Conservation (phyloP, 2,888 invertebrate genomes). For the Neria commutata region DNA sequence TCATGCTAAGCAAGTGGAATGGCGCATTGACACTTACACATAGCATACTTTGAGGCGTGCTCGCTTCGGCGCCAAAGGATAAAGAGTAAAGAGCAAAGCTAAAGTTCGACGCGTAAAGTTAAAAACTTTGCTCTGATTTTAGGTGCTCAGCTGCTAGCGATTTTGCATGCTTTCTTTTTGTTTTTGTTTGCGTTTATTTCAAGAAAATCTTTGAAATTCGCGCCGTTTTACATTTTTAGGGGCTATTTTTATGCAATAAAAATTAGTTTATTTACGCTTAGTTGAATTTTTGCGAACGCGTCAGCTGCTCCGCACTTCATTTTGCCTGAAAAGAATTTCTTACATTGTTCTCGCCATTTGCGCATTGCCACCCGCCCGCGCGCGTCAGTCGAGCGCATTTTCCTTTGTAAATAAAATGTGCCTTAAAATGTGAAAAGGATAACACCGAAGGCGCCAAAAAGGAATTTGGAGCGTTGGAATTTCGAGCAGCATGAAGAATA, state of each 20-base stretch:
- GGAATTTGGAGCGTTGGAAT: background rate
- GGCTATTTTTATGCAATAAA: conserved; percentile 19
- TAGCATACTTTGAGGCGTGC: too few species aligned
- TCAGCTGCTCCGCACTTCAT: background rate
- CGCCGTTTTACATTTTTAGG: too few species aligned
- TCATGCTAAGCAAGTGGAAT: too few species aligned
- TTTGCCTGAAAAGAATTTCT: background rate
- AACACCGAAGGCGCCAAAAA: background rate
- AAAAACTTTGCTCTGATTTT: background rate
- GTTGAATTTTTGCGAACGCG: background rate
- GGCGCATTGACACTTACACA: too few species aligned
- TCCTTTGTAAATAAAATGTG: conserved; percentile 22
- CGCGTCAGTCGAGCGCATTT: background rate
- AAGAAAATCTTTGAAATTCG: too few species aligned
- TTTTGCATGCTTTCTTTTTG: background rate
- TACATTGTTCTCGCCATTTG: too few species aligned
- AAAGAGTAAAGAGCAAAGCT: background rate
- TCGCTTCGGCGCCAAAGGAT: too few species aligned
- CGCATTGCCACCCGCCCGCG: background rate
- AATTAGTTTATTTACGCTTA: conserved; percentile 24
- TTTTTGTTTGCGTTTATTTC: background rate
- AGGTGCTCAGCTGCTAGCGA: background rate
- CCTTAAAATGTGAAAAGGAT: conserved; percentile 5
- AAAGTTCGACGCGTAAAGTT: background rate
- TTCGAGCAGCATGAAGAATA: too few species aligned